Conservation (phyloP, 2,113 vertebrate genomes). For the Atherinomorus stipes region DNA sequence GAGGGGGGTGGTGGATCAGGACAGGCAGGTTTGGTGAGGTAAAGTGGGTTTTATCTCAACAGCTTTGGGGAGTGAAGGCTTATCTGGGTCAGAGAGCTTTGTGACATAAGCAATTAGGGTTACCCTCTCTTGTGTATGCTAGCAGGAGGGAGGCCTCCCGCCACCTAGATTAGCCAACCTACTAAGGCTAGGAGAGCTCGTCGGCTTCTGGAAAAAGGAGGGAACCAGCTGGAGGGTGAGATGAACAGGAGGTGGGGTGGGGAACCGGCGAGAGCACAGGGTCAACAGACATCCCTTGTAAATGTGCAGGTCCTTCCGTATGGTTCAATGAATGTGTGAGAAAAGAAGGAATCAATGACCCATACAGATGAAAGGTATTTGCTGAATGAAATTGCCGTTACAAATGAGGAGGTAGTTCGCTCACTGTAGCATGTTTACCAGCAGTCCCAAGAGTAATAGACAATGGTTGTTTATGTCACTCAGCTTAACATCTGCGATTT, state of each 20-base stretch:
- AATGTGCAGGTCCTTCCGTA: slow-evolving; percentile 30
- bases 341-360: slow-evolving; percentile 51
- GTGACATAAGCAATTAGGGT: slow-evolving; percentile 86
- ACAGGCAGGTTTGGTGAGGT: slow-evolving; percentile 85
- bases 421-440: slow-evolving; percentile 33
- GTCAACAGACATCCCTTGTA: slow-evolving; percentile 33
- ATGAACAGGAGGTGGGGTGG: slow-evolving; percentile 31
- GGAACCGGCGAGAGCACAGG: slow-evolving; percentile 32
- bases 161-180: slow-evolving; percentile 79
- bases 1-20: slow-evolving; percentile 71
- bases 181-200: slow-evolving; percentile 55
- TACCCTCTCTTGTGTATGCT: slow-evolving; percentile 67
- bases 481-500: slow-evolving; percentile 54
- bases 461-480: slow-evolving; percentile 35
- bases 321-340: slow-evolving; percentile 53
- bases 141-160: slow-evolving; percentile 82
- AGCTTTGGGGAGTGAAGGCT: slow-evolving; percentile 80
- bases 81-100: slow-evolving; percentile 86
- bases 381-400: not conserved
- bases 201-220: slow-evolving; percentile 60
- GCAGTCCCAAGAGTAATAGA: slow-evolving; percentile 17
- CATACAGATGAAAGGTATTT: slow-evolving; percentile 42
- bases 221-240: slow-evolving; percentile 73
- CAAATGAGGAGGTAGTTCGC: slow-evolving; percentile 32
- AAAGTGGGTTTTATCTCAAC: slow-evolving; percentile 84